These are phyloP conservation scores for Matsumurasca onukii DNA, from an alignment of 1,140 invertebrate species.

Conservation along the genomic window DNA sequence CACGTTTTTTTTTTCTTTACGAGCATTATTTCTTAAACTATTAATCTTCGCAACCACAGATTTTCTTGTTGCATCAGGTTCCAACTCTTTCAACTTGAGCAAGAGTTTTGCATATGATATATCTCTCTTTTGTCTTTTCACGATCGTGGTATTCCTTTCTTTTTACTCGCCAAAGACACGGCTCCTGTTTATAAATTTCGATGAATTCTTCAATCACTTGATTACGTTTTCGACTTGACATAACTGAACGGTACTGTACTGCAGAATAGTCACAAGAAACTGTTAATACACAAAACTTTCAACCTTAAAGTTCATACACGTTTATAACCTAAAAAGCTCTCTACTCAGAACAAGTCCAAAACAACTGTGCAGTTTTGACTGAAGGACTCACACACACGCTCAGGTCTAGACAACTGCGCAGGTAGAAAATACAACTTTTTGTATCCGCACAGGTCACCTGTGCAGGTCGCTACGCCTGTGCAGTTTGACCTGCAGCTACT, in stretches of 20 bases:
- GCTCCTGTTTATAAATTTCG: constrained; percentile 7
- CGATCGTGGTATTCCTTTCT: constrained; percentile 43
- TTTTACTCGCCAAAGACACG: constrained; percentile 38
- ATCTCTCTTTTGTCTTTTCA: constrained; percentile 42
- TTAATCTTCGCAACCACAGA: constrained; percentile 44
- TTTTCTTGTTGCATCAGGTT: constrained; percentile 40
- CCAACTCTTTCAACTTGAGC: constrained; percentile 41
- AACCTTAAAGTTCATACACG: neutral
- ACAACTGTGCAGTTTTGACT: constrained; percentile 2
- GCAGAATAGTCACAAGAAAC: constrained; percentile 14
- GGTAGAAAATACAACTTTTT: constrained; percentile 21
- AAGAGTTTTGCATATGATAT: constrained; percentile 41
- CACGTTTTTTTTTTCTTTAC: constrained; percentile 43
- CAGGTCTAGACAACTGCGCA: constrained; percentile 26
- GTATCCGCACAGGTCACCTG: constrained; percentile 25
- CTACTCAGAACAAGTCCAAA: neutral
- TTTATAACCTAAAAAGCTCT: neutral
- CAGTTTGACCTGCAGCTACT: constrained; percentile 35
- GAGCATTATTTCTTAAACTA: constrained; percentile 43
- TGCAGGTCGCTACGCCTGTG: constrained; percentile 34
- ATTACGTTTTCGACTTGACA: constrained; percentile 9
- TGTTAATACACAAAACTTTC: neutral
- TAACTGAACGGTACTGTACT: neutral
- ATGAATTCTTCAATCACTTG: constrained; percentile 15
- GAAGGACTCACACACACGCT: constrained; percentile 17